Conservation (phyloP, 2,888 invertebrate genomes). For the Drosophila quasianomalipes region DNA sequence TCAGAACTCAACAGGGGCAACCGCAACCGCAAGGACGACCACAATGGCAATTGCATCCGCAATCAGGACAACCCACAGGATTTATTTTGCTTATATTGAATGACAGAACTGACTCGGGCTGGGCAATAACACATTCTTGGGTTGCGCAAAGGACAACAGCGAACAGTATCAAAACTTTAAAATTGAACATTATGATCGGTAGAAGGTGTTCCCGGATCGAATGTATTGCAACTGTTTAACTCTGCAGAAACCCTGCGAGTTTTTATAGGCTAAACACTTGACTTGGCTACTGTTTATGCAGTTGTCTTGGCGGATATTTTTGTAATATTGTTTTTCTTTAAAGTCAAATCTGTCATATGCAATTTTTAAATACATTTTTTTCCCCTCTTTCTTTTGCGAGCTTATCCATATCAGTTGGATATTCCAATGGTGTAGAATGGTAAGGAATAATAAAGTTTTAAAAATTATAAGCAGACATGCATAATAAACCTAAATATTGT, state of each 20-base stretch:
- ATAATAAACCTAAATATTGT: not conserved
- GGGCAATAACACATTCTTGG: slow-evolving; percentile 26
- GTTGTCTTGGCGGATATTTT: slow-evolving; percentile 35
- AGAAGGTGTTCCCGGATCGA: not conserved
- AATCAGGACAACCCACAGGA: not conserved
- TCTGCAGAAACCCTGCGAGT: not conserved
- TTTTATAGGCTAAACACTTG: slow-evolving; percentile 38
- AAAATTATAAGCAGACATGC: not conserved
- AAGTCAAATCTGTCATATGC: not conserved
- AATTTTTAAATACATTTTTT: not conserved
- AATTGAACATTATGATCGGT: slow-evolving; percentile 43
- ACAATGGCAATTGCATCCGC: slow-evolving; percentile 7
- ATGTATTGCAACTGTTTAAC: slow-evolving; percentile 16
- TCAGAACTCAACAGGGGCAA: slow-evolving; percentile 1
- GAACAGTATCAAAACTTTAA: slow-evolving; percentile 54
- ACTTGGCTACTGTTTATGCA: slow-evolving; percentile 46
- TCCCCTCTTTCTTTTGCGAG: fast-evolving
- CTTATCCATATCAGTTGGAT: not conserved
- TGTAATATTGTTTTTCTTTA: slow-evolving; percentile 12
- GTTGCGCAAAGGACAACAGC: slow-evolving; percentile 38
- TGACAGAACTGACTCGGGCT: not conserved
- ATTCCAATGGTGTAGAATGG: too few relatives aligned
- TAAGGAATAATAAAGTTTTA: not conserved
- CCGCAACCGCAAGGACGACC: not conserved
- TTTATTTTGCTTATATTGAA: not conserved